Evolutionary conservation across 1,140 invertebrate species (phyloP), one percentile per base, ranked within the genome.

Genomic region (Drosophila insularis): DNA sequence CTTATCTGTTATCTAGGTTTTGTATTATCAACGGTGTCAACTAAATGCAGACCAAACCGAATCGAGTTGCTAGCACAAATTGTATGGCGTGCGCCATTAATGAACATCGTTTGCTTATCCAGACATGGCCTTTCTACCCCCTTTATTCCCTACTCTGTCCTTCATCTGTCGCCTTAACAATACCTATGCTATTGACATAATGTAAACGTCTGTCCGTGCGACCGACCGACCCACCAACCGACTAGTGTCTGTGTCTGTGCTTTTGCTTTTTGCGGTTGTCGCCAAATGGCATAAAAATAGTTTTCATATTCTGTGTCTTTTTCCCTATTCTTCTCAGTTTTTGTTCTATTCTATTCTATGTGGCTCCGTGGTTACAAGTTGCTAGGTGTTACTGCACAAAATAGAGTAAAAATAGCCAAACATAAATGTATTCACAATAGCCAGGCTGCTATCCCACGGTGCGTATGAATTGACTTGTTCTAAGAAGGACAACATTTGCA

Each of bases 81-180:
- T 43, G 37, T 71, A 56, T 86, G 79, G 82, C 81, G 81, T 86
- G 82, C 82, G 81, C 78, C 81, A 81, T 87, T 86, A 86, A 86
- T 86, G 81, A 81, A 86, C 82, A 75, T 72, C 82, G 78, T 85
- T 85, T 81, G 81, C 82, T 87, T 85, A 81, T 85, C 82, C 78
- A 85, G 81, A 85, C 81, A 70, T 43, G 80, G 78, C 56, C 59
- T 7, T 39, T 11, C 53, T 8, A 8, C 17, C 14, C 23, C 35
- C 54, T n/a, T 4, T 0, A 8, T 14, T 21, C 27, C n/a, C 55
- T 39, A 54, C 10, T 43, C 13, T 23, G 17, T 35, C 54, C 39
- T 39, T 70, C 35, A 39, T 46, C 69, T 59, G 43, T 46, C 17
- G 43, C 17, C 43, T 17, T 21, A 21, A 21, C 8, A 21, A 50